These are phyloP conservation scores for Phataginus tetradactyla DNA, from an alignment of 2,797 vertebrate genomes.

Conservation along the genomic window DNA sequence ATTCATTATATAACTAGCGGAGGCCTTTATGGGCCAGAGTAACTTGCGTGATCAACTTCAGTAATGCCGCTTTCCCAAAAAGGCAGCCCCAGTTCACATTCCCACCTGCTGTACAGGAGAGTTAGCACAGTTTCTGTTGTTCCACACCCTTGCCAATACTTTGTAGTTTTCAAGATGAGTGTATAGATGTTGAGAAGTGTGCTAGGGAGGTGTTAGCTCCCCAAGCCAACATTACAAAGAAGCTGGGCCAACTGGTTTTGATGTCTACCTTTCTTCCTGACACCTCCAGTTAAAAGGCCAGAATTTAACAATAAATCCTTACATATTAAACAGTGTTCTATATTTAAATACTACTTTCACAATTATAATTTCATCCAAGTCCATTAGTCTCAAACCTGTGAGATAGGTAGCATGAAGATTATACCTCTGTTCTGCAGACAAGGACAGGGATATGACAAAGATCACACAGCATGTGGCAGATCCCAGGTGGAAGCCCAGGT, in stretches of 20 bases:
- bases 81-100: background rate
- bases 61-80: background rate
- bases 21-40: background rate
- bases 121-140: background rate
- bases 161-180: background rate
- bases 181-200: background rate
- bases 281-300: background rate
- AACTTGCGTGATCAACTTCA: background rate
- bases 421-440: background rate
- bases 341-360: background rate
- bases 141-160: background rate
- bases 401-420: background rate
- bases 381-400: background rate
- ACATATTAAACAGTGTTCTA: background rate
- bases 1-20: background rate
- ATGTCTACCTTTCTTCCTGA: background rate
- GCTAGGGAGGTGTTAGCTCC: background rate
- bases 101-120: background rate
- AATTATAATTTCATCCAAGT: background rate
- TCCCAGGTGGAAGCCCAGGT: background rate
- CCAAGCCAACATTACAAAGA: background rate
- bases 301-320: background rate
- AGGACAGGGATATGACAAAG: background rate
- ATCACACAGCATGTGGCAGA: background rate
- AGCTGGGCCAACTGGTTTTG: background rate